Percentiles rank a stretch among this genome's conserved stretches.
Evolutionary conservation across 2,797 vertebrate genomes (phyloP).

Genomic region (Ceyx erithaca): DNA sequence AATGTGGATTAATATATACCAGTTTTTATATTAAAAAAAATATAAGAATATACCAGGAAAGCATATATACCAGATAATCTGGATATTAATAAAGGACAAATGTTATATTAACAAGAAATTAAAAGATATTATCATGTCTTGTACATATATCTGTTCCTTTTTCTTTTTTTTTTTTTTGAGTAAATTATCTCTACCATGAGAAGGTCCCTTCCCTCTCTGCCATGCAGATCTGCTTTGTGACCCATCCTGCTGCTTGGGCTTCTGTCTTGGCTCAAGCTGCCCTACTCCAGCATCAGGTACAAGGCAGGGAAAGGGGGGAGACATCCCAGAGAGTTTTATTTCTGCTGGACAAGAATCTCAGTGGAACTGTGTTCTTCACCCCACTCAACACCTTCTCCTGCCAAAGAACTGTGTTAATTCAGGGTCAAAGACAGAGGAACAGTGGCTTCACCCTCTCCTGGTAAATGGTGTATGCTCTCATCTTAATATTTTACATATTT

Average conservation of each 20-base stretch:
- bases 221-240: fast-evolving
- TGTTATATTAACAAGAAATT: neutral
- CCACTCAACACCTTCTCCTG: neutral
- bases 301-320: neutral
- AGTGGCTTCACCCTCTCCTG: neutral
- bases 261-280: neutral
- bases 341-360: neutral
- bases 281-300: neutral
- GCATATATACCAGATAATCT: neutral
- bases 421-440: neutral
- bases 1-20: neutral
- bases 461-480: fast-evolving
- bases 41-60: neutral
- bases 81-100: neutral
- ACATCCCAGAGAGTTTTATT: neutral
- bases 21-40: neutral
- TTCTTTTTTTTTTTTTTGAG: neutral
- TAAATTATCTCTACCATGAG: neutral
- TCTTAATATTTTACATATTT: neutral
- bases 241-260: neutral
- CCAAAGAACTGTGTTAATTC: neutral
- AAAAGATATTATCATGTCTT: neutral
- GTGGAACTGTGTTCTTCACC: neutral
- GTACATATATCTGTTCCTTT: neutral
- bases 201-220: neutral